Evolutionary conservation across 2,797 vertebrate species (phyloP), one percentile per base, ranked within the genome.

Genomic region (Anableps anableps): DNA sequence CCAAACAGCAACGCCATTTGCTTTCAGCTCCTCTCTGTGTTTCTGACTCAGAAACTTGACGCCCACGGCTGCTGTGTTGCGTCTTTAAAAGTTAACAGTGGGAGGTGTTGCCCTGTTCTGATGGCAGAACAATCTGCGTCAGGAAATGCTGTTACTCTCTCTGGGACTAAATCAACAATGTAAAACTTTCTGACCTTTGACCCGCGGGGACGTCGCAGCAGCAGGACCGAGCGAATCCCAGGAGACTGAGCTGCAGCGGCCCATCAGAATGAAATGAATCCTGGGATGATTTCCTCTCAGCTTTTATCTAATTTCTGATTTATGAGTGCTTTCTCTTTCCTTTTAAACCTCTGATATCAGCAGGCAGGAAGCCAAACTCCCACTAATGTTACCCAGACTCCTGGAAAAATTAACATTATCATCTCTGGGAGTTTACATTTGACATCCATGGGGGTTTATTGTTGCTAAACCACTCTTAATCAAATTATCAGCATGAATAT

Each of bases 111-210:
- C 48, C 48, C 48, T 50, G 19, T 50, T 50, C 48, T 50, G 16
- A 3, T 11, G 14, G 21, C n/a, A 47, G 26, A 36, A 43, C 38
- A 10, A 77, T 34, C 19, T 66, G 34, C 11, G 23, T n/a, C 38
- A 1, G 77, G 55, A 51, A 68, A 50, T 26, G 34, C 38, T 77
- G 21, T 17, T 21, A n/a, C 60, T 36, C 29, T 64, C 55, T 66
- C 31, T 64, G 5, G 38, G 26, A 0, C 13, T 47, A 68, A 79
- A 85, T 1, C 29, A 75, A 9, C 73, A 50, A 45, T 4, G 26
- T 75, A 13, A 47, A 23, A 14, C 68, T 82, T 21, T 50, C 1
- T 23, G 66, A 82, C 60, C 80, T 86, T 53, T 51, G 79, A 80
- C 79, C 83, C 29, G 13, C 34, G 16, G 2, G 48, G n/a, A 45